Evolutionary conservation across 2,113 vertebrate genomes (phyloP), one percentile per base, ranked within the genome.

Genomic region (Colius striatus): DNA sequence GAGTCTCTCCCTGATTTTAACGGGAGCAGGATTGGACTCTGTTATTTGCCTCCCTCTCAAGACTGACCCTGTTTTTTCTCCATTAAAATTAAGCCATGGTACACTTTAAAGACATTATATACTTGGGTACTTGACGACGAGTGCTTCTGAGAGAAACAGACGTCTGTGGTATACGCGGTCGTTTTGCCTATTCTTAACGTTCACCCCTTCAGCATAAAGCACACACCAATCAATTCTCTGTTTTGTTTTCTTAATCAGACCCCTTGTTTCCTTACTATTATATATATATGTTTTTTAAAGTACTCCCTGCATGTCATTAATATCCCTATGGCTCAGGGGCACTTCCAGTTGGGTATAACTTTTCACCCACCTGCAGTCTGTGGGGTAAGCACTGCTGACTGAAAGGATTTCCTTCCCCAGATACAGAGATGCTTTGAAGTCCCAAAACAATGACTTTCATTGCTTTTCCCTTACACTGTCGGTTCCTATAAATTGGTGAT

Each of bases 321-420:
- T 98, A 97, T 97, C 97, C 96, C 86, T 84, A 79, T 96, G 97
- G 97, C 97, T 97, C 97, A 97, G 96, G 96, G 97, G 96, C 95
- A 97, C 97, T 96, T 97, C 89, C 96, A 95, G 97, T 97, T 96
- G 90, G 96, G 97, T 98, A 97, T 98, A 98, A 98, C 98, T 98
- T 98, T 98, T 98, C 97, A 98, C 98, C 98, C 98, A 98, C 98
- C 98, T 98, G 98, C 97, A 75, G 98, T 96, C 98, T 95, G 91
- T 95, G 95, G 97, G 97, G 97, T 97, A 97, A 96, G 97, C 95
- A 57, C 96, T 97, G 98, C 98, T 98, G 98, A 98, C 98, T 98
- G 98, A 98, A 98, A 98, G 98, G 98, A 98, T 99, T 98, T 99
- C 98, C 98, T 98, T 98, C 96, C 92, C 96, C 97, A 98, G 97